Evolutionary conservation across 92 coral and sea anemone genomes (phyloP).

Genomic region (Diadumene lineata): DNA sequence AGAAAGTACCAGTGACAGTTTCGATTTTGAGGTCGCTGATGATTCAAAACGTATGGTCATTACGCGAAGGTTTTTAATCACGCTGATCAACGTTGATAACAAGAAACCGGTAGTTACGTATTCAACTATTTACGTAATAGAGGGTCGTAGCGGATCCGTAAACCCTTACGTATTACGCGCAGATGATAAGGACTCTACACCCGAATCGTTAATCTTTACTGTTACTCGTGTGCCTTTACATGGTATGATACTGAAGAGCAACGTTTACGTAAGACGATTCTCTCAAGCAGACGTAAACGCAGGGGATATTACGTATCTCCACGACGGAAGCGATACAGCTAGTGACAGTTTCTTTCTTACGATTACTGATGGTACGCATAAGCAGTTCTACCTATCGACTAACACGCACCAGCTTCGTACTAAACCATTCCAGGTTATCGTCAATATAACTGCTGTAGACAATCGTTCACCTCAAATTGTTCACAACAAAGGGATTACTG

Average conservation of each 20-base stretch:
- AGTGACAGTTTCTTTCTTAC: slow-evolving; percentile 68
- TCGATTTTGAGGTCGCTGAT: slow-evolving; percentile 94
- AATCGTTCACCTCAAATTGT: slow-evolving; percentile 85
- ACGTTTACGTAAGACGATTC: slow-evolving; percentile 61
- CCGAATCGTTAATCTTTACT: slow-evolving; percentile 62
- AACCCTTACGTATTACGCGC: slow-evolving; percentile 91
- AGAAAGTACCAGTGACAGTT: slow-evolving; percentile 80
- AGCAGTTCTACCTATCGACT: slow-evolving; percentile 69
- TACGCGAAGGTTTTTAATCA: slow-evolving; percentile 63
- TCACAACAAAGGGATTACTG: slow-evolving; percentile 81
- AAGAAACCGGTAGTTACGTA: slow-evolving; percentile 72
- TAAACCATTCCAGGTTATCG: slow-evolving; percentile 54
- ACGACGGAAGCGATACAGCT: slow-evolving; percentile 92
- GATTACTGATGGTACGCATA: slow-evolving; percentile 78
- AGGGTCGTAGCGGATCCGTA: slow-evolving; percentile 71
- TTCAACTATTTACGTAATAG: slow-evolving; percentile 54
- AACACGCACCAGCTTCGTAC: slow-evolving; percentile 60
- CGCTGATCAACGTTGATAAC: slow-evolving; percentile 82
- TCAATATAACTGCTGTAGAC: slow-evolving; percentile 73
- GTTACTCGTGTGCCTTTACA: slow-evolving; percentile 82
- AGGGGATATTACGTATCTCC: slow-evolving; percentile 76
- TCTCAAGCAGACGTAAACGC: slow-evolving; percentile 83
- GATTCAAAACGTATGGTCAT: slow-evolving; percentile 68
- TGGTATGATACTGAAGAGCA: slow-evolving; percentile 72
- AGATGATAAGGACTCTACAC: slow-evolving; percentile 82